Base-by-base conservation (phyloP, 1,140 invertebrate genomes). In the Odontomachus brunneus region DNA sequence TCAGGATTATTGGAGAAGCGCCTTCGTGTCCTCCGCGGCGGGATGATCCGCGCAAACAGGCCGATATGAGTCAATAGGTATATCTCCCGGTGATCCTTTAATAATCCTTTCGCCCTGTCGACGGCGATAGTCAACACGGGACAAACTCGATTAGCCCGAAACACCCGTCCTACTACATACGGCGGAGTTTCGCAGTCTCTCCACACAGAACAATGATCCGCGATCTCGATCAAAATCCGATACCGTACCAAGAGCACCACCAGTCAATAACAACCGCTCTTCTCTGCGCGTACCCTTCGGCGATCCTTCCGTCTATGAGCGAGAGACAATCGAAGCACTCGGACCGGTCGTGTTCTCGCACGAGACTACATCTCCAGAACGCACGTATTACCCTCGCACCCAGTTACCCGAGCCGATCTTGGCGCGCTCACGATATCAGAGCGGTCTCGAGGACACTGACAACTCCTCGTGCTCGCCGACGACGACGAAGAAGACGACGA, bases 1-100 rank as follows among this genome's bases (percentile, higher is more conserved):
- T 44, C 51, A 24, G 51, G 63, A 57, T 69, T 80, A 80, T 22
- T 26, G 33, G 51, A 80, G 33, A 33, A 80, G 51, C 51, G 69
- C 22, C 51, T 44, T 67, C 75, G 49, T 44, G 44, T 67, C 62
- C 73, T 57, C 62, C 26, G 63, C 22, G 2, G 19, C 5, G 22
- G 24, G 49, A 48, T 57, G 67, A 44, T 49, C 19, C 74, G 29
- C 19, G 73, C 73, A 76, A 76, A 67, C 53, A 48, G 11, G 19
- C 15, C 14, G 15, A 69, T 51, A 33, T 33, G 24, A 63, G 19
- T 48, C 59, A 51, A 63, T 22, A 63, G 24, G 19, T 51, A 69
- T 51, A 69, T 51, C n/a, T 38, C 29, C 38, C 38, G 22, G 9
- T 15, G 12, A 26, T 55, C 66, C 75, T 69, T 57, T n/a, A n/a